Evolutionary conservation across 1,140 invertebrate species (phyloP), one percentile per base, ranked within the genome.

Genomic region (Drosophila nasuta): DNA sequence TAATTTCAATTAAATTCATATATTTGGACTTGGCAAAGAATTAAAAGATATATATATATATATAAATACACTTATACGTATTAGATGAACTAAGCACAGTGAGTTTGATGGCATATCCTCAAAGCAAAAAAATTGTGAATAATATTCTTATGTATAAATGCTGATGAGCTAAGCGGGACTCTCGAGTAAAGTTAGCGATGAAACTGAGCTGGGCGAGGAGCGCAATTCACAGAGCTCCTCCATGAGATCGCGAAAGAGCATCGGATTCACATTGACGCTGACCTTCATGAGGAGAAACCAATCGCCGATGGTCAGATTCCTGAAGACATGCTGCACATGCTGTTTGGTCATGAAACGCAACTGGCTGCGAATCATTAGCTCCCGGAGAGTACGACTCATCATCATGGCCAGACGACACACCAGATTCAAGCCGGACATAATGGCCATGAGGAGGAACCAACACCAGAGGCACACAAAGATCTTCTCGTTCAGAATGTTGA

Each of bases 401-500:
- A 91, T 77, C 54, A 81, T 68, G 5, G 79, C 70, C 45, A 82
- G 48, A 10, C 92, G 93, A 79, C 95, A 96, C 1, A 96, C 73
- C 1, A 97, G 86, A 35, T 95, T 94, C 6, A 96, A 74, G 15
- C 93, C 93, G 0, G 96, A 95, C 2, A 97, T 74, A 8, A 95
- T 77, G 3, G 94, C 93, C 43, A 97, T 92, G 20, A 96, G 92
- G 13, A 96, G 94, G 70, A 97, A 95, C 97, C 97, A 97, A 92
- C 97, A 96, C 96, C 96, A 97, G 0, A 97, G 92, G 68, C 97
- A 95, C 6, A 96, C 94, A 77, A 96, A 97, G 60, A 97, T 95
- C 87, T 97, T 97, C 82, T 97, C 96, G 90, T 97, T 97, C 6
- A 97, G 93, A 71, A 97, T 95, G 81, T 97, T 97, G 15, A 97